Percentiles rank a stretch among this genome's conserved stretches.
phyloP scores from a whole-genome alignment of 2,797 vertebrate species.

The Lepilemur septentrionalis region DNA sequence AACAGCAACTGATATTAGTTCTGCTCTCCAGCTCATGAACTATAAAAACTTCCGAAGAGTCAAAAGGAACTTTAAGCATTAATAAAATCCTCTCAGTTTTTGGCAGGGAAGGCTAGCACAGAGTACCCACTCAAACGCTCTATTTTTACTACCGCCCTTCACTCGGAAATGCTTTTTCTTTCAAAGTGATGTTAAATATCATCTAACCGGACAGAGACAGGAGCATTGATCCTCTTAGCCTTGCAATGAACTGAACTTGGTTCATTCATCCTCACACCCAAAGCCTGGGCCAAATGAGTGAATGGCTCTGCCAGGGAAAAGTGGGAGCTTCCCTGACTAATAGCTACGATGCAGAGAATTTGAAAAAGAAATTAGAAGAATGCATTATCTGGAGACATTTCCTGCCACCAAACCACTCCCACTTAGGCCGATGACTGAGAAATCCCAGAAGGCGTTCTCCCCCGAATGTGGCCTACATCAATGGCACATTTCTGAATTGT shows the following conservation, averaged over 20 bases:
- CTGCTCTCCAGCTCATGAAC: neutral
- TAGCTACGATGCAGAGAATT: slow-evolving; percentile 52
- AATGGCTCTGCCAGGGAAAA: slow-evolving; percentile 50
- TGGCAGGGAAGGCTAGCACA: neutral
- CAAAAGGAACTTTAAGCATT: neutral
- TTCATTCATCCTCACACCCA: slow-evolving; percentile 34
- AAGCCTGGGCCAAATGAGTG: slow-evolving; percentile 48
- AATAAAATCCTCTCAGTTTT: neutral
- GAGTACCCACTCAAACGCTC: neutral
- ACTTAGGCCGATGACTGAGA: slow-evolving; percentile 66
- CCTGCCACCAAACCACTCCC: slow-evolving; percentile 62
- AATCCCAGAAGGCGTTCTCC: slow-evolving; percentile 52
- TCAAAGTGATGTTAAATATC: slow-evolving; percentile 57
- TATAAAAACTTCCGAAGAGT: neutral
- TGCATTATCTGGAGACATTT: slow-evolving; percentile 75
- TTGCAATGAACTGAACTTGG: slow-evolving; percentile 40
- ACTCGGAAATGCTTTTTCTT: slow-evolving; percentile 45
- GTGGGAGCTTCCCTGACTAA: slow-evolving; percentile 68
- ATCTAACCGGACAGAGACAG: slow-evolving; percentile 57
- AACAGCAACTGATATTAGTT: neutral
- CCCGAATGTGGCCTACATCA: slow-evolving; percentile 64
- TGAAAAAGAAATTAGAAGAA: slow-evolving; percentile 73
- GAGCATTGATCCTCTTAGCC: slow-evolving; percentile 53
- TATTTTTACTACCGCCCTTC: neutral
- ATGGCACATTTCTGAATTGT: slow-evolving; percentile 68